A percentile compares a stretch with the other conserved stretches of the same genome.
Evolutionary conservation across 2,113 vertebrate genomes (phyloP).

Genomic region (Pangasianodon hypophthalmus): DNA sequence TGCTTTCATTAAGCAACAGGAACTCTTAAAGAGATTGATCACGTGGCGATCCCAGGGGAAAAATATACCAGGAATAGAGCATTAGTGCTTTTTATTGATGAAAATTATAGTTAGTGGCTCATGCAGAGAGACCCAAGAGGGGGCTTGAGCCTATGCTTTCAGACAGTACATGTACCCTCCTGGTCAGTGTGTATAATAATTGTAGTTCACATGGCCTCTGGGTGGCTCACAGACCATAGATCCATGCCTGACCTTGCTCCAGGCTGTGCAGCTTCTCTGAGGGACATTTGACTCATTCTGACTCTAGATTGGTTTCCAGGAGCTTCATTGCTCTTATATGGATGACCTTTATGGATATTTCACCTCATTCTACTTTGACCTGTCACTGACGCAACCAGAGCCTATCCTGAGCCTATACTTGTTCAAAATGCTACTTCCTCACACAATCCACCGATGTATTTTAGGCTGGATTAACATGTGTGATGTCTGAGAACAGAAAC

Average conservation of each 20-base stretch:
- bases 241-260: not conserved
- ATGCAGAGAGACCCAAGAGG: not conserved
- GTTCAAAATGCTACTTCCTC: not conserved
- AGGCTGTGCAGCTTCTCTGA: not conserved
- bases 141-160: not conserved
- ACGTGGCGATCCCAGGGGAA: not conserved
- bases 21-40: not conserved
- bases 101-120: not conserved
- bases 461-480: not conserved
- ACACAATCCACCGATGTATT: not conserved
- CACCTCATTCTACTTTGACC: not conserved
- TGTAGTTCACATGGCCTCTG: not conserved
- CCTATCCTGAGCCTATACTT: not conserved
- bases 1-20: not conserved
- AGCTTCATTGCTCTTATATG: not conserved
- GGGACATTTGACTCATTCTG: not conserved
- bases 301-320: not conserved
- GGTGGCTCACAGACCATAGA: not conserved
- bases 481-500: not conserved
- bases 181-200: slow-evolving; percentile 1
- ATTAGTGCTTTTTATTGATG: not conserved
- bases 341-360: not conserved
- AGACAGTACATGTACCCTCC: not conserved
- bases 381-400: not conserved
- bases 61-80: not conserved